Evolutionary conservation across 2,888 invertebrate species (phyloP), one percentile per base, ranked within the genome.

Genomic region (Cerastis leucographa): DNA sequence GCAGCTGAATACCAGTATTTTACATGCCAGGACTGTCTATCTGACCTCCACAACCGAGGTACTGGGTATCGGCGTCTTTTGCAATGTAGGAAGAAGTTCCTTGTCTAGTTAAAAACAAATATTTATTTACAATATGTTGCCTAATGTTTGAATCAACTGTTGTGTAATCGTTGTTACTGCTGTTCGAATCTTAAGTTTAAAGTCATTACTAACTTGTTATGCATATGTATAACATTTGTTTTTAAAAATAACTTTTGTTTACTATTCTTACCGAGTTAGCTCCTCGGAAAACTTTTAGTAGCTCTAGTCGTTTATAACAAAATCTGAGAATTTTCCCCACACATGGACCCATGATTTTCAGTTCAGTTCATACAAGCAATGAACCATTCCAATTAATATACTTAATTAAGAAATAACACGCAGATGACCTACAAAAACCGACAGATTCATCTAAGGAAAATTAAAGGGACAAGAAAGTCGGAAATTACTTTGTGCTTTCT

Each of bases 391-490:
- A 22, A 74, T 59, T 2, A 9, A 46, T 42, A n/a, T 40, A n/a
- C n/a, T n/a, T n/a, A 40, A 44, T 46, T n/a, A n/a, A 54, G 1
- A 25, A 25, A 61, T 44, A 62, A 46, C 46, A 25, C 14, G 2
- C 49, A 49, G n/a, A n/a, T 44, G 42, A 35, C 7, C 64, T 59
- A 44, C 46, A 49, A n/a, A 79, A 51, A 51, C 44, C 17, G 17
- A 56, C 40, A 25, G 35, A 68, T 68, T 74, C 35, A 80, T 42
- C 25, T 29, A 35, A 73, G 51, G 74, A 74, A 65, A 44, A 65
- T 35, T 14, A 6, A 56, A 35, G 65, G 44, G 44, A 71, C 40
- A 65, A 69, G 14, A 9, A 17, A 42, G 2, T 9, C 25, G 22
- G 25, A 40, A 77, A 77, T 70, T 70, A n/a, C 14, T 51, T 66